Percentiles rank a stretch among this genome's conserved stretches.
These are phyloP conservation scores for Carterocephalus palaemon DNA, from an alignment of 2,888 invertebrate species.

Conservation along the genomic window DNA sequence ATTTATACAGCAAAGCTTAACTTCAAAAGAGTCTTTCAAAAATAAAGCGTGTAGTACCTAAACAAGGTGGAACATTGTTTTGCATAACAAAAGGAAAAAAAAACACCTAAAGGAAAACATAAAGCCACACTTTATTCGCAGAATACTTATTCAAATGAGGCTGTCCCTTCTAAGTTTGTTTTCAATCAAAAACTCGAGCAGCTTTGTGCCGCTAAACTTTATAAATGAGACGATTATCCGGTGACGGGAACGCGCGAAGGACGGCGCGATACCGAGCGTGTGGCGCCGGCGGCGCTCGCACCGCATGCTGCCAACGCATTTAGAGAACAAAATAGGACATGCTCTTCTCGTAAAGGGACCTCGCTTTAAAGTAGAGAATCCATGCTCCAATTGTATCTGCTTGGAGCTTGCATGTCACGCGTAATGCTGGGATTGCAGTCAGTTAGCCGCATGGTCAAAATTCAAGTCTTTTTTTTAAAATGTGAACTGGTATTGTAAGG, in stretches of 20 bases:
- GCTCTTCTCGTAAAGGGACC: neutral
- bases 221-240: conserved; percentile 79
- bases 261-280: conserved; percentile 59
- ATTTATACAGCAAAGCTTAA: conserved; percentile 78
- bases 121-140: conserved; percentile 79
- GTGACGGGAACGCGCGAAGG: conserved; percentile 48
- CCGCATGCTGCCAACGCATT: conserved; percentile 17
- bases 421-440: no score
- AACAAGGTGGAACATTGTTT: conserved; percentile 80
- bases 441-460: no score
- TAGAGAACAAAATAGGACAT: neutral
- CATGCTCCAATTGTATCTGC: no score
- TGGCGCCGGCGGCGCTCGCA: conserved; percentile 32
- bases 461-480: no score
- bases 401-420: no score
- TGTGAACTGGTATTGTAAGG: no score
- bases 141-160: conserved; percentile 80
- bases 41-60: conserved; percentile 79
- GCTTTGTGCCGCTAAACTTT: conserved; percentile 78
- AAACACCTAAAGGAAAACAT: conserved; percentile 79
- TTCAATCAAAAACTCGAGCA: conserved; percentile 79
- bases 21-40: conserved; percentile 79
- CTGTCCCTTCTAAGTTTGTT: conserved; percentile 80
- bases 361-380: no score
- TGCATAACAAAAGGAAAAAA: conserved; percentile 78